Conservation (phyloP, 2,797 vertebrate species). For the Sebastiscus albofasciatus region DNA sequence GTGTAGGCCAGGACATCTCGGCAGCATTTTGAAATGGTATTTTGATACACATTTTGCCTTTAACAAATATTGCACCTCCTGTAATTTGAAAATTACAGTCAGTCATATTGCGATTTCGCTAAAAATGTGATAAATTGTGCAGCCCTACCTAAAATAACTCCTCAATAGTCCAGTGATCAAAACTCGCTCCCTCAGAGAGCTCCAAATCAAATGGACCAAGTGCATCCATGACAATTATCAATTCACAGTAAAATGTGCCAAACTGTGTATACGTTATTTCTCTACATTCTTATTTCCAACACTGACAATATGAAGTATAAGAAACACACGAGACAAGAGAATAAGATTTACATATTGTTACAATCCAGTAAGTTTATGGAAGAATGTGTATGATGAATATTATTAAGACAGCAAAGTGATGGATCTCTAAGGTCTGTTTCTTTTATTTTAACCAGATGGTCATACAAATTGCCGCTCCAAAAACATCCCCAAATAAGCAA, state of each 20-base stretch:
- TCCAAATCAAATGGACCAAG: not conserved
- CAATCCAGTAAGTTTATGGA: not conserved
- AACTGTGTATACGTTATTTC: not conserved
- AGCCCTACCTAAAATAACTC: not conserved
- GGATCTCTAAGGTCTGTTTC: slow-evolving; percentile 27
- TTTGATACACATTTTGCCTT: too few relatives aligned
- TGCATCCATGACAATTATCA: not conserved
- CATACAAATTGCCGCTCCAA: slow-evolving; percentile 49
- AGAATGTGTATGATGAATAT: slow-evolving; percentile 7
- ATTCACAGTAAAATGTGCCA: not conserved
- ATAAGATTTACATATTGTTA: not conserved
- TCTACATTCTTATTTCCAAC: not conserved
- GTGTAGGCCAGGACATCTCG: too few relatives aligned
- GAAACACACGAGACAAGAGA: not conserved
- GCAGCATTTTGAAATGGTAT: too few relatives aligned
- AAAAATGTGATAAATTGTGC: too few relatives aligned
- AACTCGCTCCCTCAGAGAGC: not conserved
- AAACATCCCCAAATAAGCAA: slow-evolving; percentile 8
- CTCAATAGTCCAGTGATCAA: not conserved
- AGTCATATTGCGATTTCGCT: too few relatives aligned
- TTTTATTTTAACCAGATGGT: slow-evolving; percentile 57
- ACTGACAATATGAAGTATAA: not conserved
- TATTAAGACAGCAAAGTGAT: slow-evolving; percentile 24
- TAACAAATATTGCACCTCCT: too few relatives aligned
- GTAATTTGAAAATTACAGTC: too few relatives aligned